Base-by-base conservation (phyloP, 1,140 invertebrate species). In the Drosophila busckii region DNA sequence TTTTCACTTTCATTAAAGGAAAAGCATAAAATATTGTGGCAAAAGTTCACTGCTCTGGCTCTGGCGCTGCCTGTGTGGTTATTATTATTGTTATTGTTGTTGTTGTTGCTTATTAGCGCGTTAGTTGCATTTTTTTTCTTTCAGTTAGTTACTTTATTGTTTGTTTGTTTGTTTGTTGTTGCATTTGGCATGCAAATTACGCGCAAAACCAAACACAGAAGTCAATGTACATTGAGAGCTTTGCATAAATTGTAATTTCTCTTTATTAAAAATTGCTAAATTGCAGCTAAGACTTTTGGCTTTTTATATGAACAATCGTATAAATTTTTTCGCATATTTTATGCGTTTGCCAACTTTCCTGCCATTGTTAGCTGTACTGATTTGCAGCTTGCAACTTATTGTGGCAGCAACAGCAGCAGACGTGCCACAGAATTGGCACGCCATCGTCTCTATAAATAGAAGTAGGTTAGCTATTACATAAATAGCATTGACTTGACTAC, bases 111-210 rank as follows among this genome's bases (percentile, higher is more conserved):
- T 73, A 73, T 73, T 73, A 75, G 50, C 49, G 15, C 16, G 17
- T 41, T 26, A 52, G 54, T 66, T 64, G 56, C 62, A 78, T 56
- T 78, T 71, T 63, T 63, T 73, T 71, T 41, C 19, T 53, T 49
- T 70, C 49, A 44, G 37, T 49, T 53, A 54, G 71, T 68, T 71
- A 61, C 34, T 71, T 80, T 80, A 80, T 78, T 78, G 66, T 78
- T 76, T 73, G 25, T 35, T 20, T n/a, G 23, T 28, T 22, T 41
- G 3, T 13, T 22, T 31, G 22, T 15, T 26, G 28, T 53, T 75
- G 70, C 59, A 37, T 73, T 76, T 64, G 75, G 73, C 75, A 78
- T 78, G 68, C 63, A 78, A 78, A 78, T 78, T 80, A 56, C 53
- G 55, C 55, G 62, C 16, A 19, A 22, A 40, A 25, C 4, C 25